Evolutionary conservation across 2,888 invertebrate genomes (phyloP).

Genomic region (Perizoma flavofasciatum): DNA sequence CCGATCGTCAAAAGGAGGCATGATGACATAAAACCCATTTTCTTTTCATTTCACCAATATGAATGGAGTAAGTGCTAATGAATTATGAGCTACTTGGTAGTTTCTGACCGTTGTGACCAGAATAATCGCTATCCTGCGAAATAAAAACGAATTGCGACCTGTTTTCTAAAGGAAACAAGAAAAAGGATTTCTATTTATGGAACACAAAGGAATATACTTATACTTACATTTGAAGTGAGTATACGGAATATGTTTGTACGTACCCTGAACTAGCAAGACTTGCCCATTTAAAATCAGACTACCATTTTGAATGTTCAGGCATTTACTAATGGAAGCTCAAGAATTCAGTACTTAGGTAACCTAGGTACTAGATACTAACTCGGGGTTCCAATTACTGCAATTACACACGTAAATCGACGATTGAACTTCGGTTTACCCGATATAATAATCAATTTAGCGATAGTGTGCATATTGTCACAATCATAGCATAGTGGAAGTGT

Average conservation of each 20-base stretch:
- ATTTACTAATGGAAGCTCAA: neutral
- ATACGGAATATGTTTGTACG: conserved; percentile 1
- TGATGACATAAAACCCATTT: conserved; percentile 12
- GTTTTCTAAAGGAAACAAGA: conserved; percentile 34
- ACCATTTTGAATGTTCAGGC: conserved; percentile 16
- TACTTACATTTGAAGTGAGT: conserved; percentile 29
- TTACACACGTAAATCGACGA: too few relatives aligned
- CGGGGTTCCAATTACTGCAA: too few relatives aligned
- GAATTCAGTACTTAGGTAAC: too few relatives aligned
- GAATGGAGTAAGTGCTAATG: conserved; percentile 32
- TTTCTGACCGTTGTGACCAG: conserved; percentile 26
- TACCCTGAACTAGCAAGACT: neutral
- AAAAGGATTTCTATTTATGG: conserved; percentile 38
- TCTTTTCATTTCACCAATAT: conserved; percentile 30
- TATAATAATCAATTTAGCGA: too few relatives aligned
- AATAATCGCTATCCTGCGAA: conserved; percentile 36
- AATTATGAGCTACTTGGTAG: conserved; percentile 29
- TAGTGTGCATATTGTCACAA: neutral
- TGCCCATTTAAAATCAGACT: conserved; percentile 11
- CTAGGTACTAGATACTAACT: too few relatives aligned
- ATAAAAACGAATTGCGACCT: conserved; percentile 35
- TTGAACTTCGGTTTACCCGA: too few relatives aligned
- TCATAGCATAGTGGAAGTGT: neutral
- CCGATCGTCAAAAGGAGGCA: neutral
- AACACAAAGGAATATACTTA: conserved; percentile 33